These are phyloP conservation scores for Chymomyza procnemis DNA, from an alignment of 2,888 invertebrate genomes.

Conservation along the genomic window DNA sequence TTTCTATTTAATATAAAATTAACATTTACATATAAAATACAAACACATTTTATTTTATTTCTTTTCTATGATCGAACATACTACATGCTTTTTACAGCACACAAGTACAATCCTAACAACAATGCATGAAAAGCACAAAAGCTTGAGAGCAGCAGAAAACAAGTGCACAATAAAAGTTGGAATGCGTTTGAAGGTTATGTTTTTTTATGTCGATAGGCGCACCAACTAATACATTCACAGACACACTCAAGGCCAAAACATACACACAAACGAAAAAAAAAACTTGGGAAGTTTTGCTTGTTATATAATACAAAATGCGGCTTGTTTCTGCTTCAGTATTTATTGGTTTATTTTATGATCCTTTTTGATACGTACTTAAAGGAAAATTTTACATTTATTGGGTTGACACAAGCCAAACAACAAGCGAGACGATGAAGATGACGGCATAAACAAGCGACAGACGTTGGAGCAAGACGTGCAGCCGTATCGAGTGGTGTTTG, in stretches of 20 bases:
- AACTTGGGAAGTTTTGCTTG: background rate
- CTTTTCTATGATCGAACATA: constrained; percentile 45
- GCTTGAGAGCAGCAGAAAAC: constrained; percentile 38
- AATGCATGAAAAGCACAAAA: constrained; percentile 10
- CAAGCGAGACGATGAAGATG: constrained; percentile 10
- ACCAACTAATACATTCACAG: constrained; percentile 26
- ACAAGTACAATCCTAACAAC: constrained; percentile 36
- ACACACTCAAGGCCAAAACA: background rate
- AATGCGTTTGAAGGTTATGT: constrained; percentile 53
- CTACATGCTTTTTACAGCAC: constrained; percentile 33
- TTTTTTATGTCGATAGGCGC: constrained; percentile 43
- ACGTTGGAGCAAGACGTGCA: background rate
- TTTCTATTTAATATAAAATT: background rate
- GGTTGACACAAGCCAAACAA: constrained; percentile 59
- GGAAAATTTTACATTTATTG: constrained; percentile 73
- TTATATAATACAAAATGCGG: background rate
- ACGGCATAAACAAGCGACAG: background rate
- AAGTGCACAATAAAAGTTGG: constrained; percentile 62
- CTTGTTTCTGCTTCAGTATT: constrained; percentile 49
- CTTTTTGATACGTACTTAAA: constrained; percentile 72
- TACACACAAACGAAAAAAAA: background rate
- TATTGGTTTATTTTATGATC: constrained; percentile 76
- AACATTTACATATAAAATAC: background rate
- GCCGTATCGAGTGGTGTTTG: constrained; percentile 23
- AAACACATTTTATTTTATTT: constrained; percentile 59